A percentile compares a stretch with the other conserved stretches of the same genome.
phyloP scores from a whole-genome alignment of 2,888 invertebrate species.

The Plagodis pulveraria region DNA sequence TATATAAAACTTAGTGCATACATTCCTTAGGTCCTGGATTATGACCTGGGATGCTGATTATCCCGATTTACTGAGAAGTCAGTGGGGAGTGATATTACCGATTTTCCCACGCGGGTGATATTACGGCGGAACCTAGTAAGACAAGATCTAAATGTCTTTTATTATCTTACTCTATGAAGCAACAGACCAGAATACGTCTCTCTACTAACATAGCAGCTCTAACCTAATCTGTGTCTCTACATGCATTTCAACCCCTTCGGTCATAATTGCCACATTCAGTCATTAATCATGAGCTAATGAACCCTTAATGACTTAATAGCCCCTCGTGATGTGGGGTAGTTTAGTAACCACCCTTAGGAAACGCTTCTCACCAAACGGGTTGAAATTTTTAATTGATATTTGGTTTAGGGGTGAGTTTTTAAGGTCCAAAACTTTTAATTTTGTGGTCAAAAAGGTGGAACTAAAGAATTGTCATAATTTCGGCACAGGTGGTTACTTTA shows the following conservation, averaged over 20 bases:
- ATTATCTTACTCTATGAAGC: background rate
- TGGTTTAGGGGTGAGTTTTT: conserved; percentile 26
- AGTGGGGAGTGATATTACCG: too few species aligned
- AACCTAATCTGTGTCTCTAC: background rate
- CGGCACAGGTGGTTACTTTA: conserved; percentile 19
- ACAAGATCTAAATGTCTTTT: too few species aligned
- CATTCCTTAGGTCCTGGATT: too few species aligned
- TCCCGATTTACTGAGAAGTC: too few species aligned
- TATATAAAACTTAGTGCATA: too few species aligned
- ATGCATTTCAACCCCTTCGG: conserved; percentile 38
- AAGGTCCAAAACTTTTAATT: background rate
- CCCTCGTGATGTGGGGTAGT: conserved; percentile 37
- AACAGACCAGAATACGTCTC: background rate
- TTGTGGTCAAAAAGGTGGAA: conserved; percentile 20
- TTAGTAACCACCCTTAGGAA: conserved; percentile 29
- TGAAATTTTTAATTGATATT: conserved; percentile 42
- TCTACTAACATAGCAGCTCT: background rate
- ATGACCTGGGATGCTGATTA: too few species aligned
- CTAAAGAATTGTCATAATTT: conserved; percentile 25
- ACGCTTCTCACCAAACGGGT: conserved; percentile 36
- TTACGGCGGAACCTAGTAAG: too few species aligned
- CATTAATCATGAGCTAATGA: conserved; percentile 52
- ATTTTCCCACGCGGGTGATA: too few species aligned
- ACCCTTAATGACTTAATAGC: conserved; percentile 51
- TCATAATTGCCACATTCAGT: conserved; percentile 27